Base-by-base conservation (phyloP, 1,140 invertebrate species). In the Dryas iulia region DNA sequence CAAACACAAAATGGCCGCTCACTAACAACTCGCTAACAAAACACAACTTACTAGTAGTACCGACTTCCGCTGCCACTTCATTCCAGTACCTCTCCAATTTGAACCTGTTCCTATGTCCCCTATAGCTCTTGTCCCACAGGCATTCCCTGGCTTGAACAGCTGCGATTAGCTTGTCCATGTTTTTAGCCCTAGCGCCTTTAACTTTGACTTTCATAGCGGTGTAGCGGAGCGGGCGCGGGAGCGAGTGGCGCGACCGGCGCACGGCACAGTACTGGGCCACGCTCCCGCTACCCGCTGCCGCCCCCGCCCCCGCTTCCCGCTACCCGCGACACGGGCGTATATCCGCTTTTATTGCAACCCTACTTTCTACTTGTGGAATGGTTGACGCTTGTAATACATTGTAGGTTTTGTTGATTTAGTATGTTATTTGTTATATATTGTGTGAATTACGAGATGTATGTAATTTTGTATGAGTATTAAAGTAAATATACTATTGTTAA, bases 21-120 rank as follows among this genome's bases (percentile, higher is more conserved):
- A 57, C 23, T 26, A 25, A 56, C 24, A 56, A 12, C 24, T 56
- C 24, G n/a, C 24, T 12, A 25, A 56, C 53, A 56, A 56, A 11
- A 26, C 10, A 11, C 8, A 56, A 56, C 87, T 91, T 65, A 92
- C 90, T 90, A 24, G 89, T 84, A 58, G 83, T 86, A 18, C 90
- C 90, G 52, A 92, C 84, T 72, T 90, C 87, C 1, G 87, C 76
- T 0, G 90, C 90, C 21, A 92, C 90, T 69, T 92, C 90, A 62
- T 86, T 89, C 90, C 90, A 92, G 71, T 90, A 90, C 12, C 88
- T 69, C 78, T 92, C 90, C 71, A 92, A 71, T 66, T 91, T 90
- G 59, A 90, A 91, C 59, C 88, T 67, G 71, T 92, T 91, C 74
- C 87, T 74, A 59, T 91, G 88, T 10, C 87, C 88, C 53, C 87